phyloP scores from a whole-genome alignment of 2,797 vertebrate species.

The Mallotus villosus region DNA sequence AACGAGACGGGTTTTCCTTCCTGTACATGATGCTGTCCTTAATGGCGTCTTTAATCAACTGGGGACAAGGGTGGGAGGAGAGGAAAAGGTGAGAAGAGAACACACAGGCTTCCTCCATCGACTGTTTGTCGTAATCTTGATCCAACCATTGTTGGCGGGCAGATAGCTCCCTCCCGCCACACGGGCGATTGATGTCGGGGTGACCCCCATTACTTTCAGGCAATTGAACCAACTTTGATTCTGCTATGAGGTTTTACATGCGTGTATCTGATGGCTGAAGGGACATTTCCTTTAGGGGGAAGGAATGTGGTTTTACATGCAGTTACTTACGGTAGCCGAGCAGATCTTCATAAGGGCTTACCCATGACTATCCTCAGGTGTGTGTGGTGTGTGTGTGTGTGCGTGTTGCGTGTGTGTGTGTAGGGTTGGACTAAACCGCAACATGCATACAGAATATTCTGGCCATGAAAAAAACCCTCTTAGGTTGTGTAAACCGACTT shows the following conservation, averaged over 20 bases:
- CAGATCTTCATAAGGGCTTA: neutral
- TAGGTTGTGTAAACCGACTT: conserved; percentile 1
- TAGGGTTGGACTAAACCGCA: neutral
- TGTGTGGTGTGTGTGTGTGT: neutral
- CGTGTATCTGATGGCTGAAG: neutral
- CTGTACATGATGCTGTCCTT: conserved; percentile 85
- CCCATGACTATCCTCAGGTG: neutral
- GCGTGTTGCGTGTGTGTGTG: neutral
- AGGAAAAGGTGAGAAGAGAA: too few relatives aligned
- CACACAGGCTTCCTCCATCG: neutral
- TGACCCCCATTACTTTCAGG: neutral
- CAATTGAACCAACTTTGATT: conserved; percentile 14
- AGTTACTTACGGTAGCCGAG: neutral
- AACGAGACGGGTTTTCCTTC: conserved; percentile 83
- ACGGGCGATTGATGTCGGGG: conserved; percentile 2
- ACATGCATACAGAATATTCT: too few relatives aligned
- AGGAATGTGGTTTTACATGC: neutral
- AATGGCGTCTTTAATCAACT: conserved; percentile 93
- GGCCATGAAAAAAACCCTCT: neutral
- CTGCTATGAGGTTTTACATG: conserved; percentile 4
- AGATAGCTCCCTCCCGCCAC: neutral
- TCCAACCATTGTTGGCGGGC: neutral
- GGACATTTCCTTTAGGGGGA: conserved; percentile 8
- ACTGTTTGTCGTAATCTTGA: neutral
- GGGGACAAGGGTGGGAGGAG: neutral